Evolutionary conservation across 37 sponge, comb jelly and placozoan species (phyloP).

Genomic region (Cladorhizidae sp.): DNA sequence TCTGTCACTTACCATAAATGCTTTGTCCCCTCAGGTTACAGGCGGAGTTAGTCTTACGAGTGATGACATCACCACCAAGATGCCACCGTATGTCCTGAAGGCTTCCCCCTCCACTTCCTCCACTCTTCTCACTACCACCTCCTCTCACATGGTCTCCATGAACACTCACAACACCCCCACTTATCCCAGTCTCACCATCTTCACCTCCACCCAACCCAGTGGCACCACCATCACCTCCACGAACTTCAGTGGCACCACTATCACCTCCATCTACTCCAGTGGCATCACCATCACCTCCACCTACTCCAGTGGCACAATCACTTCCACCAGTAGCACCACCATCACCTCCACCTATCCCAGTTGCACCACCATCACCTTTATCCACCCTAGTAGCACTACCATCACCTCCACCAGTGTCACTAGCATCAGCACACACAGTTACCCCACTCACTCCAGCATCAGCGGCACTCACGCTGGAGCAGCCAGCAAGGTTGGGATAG

Average conservation of each 20-base stretch:
- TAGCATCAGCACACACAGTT: too few relatives aligned
- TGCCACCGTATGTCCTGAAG: constrained; percentile 21
- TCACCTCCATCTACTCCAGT: background rate
- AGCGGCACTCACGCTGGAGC: background rate
- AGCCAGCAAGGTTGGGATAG: too few relatives aligned
- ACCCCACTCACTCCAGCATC: too few relatives aligned
- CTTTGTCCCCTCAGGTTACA: constrained; percentile 22
- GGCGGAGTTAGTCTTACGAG: constrained; percentile 17
- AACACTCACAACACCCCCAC: constrained; percentile 14
- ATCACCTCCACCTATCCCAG: background rate
- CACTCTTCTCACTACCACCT: too few relatives aligned
- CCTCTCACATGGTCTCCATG: background rate
- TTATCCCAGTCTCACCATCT: background rate
- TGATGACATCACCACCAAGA: too few relatives aligned
- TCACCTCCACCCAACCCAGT: background rate
- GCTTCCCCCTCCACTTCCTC: constrained; percentile 16
- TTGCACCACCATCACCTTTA: background rate
- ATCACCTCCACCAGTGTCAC: too few relatives aligned
- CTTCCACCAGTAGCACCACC: background rate
- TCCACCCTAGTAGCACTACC: too few relatives aligned
- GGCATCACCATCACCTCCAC: background rate
- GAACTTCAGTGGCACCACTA: background rate
- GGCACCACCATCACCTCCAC: constrained; percentile 27
- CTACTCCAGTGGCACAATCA: background rate
- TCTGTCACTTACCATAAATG: background rate